These are phyloP conservation scores for Scaptomyza flava DNA, from an alignment of 2,888 invertebrate genomes.

Conservation along the genomic window DNA sequence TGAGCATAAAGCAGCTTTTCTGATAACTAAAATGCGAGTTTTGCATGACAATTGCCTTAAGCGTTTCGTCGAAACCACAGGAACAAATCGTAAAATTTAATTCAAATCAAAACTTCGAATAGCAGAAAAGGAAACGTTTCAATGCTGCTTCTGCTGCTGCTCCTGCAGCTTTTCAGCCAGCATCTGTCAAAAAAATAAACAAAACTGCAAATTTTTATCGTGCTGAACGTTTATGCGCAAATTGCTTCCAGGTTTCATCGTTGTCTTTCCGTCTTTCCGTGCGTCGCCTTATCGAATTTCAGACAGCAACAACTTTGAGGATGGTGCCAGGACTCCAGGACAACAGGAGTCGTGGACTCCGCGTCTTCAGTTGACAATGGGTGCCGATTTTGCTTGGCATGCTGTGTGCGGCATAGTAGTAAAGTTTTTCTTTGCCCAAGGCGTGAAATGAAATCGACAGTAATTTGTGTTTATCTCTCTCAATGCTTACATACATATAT, in stretches of 20 bases:
- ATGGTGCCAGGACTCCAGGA: slow-evolving; percentile 34
- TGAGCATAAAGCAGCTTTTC: neutral
- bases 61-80: slow-evolving; percentile 48
- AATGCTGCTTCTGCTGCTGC: neutral
- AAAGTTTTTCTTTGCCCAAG: slow-evolving; percentile 75
- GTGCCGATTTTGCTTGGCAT: slow-evolving; percentile 50
- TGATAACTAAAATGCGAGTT: slow-evolving; percentile 7
- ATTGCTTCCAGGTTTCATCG: slow-evolving; percentile 77
- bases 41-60: slow-evolving; percentile 35
- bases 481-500: slow-evolving; percentile 12
- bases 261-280: slow-evolving; percentile 29
- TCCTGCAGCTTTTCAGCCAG: slow-evolving; percentile 43
- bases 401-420: slow-evolving; percentile 53
- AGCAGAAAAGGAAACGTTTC: slow-evolving; percentile 35
- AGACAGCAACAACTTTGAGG: slow-evolving; percentile 44
- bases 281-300: slow-evolving; percentile 73
- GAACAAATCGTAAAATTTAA: slow-evolving; percentile 59
- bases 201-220: slow-evolving; percentile 80
- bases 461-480: slow-evolving; percentile 73
- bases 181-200: slow-evolving; percentile 81
- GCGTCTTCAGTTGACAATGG: slow-evolving; percentile 49
- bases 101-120: slow-evolving; percentile 60
- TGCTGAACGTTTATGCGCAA: slow-evolving; percentile 79
- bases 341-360: slow-evolving; percentile 24
- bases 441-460: slow-evolving; percentile 78